Evolutionary conservation across 2,888 invertebrate genomes (phyloP).

Genomic region (Plutella xylostella): DNA sequence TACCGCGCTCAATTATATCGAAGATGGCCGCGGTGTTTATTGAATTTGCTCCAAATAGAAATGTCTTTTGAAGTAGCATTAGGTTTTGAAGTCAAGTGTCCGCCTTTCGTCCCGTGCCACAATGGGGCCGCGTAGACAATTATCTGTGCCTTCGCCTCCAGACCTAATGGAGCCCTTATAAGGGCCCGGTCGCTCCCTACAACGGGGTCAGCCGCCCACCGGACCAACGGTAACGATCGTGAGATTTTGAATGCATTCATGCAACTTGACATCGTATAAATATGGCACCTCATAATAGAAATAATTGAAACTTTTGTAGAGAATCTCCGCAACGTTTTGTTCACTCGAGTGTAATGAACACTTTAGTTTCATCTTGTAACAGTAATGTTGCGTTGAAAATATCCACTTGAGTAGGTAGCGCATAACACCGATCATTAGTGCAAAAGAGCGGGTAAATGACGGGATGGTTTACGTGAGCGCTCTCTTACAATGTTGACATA

Average conservation of each 20-base stretch:
- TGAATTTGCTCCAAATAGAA: no score
- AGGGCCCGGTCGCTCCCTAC: slow-evolving; percentile 29
- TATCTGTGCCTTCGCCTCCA: slow-evolving; percentile 29
- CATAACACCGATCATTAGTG: background rate
- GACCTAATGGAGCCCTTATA: slow-evolving; percentile 46
- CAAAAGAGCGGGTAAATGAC: background rate
- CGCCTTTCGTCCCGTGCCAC: slow-evolving; percentile 19
- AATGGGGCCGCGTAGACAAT: slow-evolving; percentile 32
- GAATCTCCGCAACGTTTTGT: background rate
- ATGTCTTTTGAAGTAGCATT: no score
- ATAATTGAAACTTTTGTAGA: no score
- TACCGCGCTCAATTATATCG: slow-evolving; percentile 17
- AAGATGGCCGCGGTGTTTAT: no score
- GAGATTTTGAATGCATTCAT: slow-evolving; percentile 29
- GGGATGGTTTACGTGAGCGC: background rate
- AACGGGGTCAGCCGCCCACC: slow-evolving; percentile 44
- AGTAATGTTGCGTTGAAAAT: background rate
- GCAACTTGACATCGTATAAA: slow-evolving; percentile 30
- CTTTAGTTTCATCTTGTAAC: background rate
- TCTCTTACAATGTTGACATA: background rate
- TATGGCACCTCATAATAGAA: slow-evolving; percentile 22
- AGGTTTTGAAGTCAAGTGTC: no score
- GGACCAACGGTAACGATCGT: slow-evolving; percentile 38
- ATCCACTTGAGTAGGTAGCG: no score
- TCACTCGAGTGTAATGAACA: background rate